Evolutionary conservation across 1,140 invertebrate species (phyloP), one percentile per base, ranked within the genome.

Genomic region (Drosophila rhopaloa): DNA sequence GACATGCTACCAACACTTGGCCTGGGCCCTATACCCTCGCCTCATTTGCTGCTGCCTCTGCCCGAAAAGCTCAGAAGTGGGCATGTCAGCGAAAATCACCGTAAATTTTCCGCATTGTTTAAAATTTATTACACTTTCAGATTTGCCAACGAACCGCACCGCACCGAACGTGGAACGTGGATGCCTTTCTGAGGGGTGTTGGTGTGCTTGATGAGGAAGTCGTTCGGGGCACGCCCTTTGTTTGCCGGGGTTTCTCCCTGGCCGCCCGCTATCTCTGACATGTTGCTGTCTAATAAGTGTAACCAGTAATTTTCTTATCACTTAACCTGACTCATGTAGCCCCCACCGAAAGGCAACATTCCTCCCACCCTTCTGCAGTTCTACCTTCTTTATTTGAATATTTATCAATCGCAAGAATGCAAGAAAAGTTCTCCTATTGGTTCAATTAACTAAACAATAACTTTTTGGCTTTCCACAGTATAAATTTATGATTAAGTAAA

Each of bases 61-160:
- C 72, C 57, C 72, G 60, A 83, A 80, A 83, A 76, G 80, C 84
- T 89, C 79, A 88, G 84, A 83, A 89, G 83, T 88, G 83, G 83
- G 83, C 84, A 88, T 88, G 83, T 88, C 83, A 88, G 83, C 84
- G 84, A 88, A 88, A 88, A 88, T 89, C 84, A 88, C 83, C 83
- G 83, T 88, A 88, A 88, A 88, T 88, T 88, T 88, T 88, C 83
- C 83, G 84, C 83, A 88, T 89, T 88, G 83, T 88, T 88, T 83
- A 89, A 88, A 88, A 88, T 88, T 89, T 88, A 88, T 88, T 88
- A 88, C 83, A 88, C 83, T 88, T 89, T 88, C 84, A 77, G 83
- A 88, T 88, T 88, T 88, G 55, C 60, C 67, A 70, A 67, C 67
- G 67, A 71, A 71, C 66, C 47, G 61, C 27, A 71, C 66, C 47